Conservation (phyloP, 2,888 invertebrate genomes). For the Lycophotia porphyrea region DNA sequence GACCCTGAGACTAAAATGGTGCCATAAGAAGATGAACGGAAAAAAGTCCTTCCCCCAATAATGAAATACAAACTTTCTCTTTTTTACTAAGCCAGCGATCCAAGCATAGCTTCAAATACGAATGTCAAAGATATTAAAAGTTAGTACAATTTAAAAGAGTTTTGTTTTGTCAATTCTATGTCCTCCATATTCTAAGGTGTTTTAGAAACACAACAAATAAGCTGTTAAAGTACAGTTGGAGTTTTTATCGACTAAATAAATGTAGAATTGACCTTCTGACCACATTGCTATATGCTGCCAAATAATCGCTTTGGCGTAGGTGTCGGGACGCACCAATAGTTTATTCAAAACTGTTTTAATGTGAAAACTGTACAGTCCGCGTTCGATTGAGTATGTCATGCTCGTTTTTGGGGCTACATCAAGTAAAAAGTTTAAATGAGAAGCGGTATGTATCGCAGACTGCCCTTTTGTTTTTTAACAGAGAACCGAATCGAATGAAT, state of each 20-base stretch:
- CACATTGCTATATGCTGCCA: neutral
- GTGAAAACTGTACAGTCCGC: slow-evolving; percentile 36
- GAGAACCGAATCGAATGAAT: slow-evolving; percentile 25
- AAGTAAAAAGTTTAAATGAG: slow-evolving; percentile 61
- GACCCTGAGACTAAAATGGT: neutral
- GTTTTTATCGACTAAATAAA: neutral
- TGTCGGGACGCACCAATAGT: slow-evolving; percentile 55
- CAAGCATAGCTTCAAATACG: too few relatives aligned
- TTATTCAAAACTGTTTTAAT: slow-evolving; percentile 61
- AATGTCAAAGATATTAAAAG: neutral
- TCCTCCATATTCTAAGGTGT: neutral
- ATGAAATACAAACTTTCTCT: neutral
- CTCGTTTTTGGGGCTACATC: slow-evolving; percentile 47
- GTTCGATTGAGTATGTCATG: slow-evolving; percentile 52
- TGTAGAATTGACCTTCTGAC: slow-evolving; percentile 32
- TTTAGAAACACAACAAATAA: neutral
- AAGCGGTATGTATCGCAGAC: slow-evolving; percentile 15
- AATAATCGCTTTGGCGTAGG: slow-evolving; percentile 12
- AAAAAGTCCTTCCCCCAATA: neutral
- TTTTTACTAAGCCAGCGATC: neutral
- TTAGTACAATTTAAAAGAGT: neutral
- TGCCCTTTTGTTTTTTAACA: slow-evolving; percentile 28
- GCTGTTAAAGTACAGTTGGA: neutral
- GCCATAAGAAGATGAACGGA: too few relatives aligned
- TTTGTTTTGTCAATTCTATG: neutral